phyloP scores from a whole-genome alignment of 2,888 invertebrate species.

The Operophtera brumata region DNA sequence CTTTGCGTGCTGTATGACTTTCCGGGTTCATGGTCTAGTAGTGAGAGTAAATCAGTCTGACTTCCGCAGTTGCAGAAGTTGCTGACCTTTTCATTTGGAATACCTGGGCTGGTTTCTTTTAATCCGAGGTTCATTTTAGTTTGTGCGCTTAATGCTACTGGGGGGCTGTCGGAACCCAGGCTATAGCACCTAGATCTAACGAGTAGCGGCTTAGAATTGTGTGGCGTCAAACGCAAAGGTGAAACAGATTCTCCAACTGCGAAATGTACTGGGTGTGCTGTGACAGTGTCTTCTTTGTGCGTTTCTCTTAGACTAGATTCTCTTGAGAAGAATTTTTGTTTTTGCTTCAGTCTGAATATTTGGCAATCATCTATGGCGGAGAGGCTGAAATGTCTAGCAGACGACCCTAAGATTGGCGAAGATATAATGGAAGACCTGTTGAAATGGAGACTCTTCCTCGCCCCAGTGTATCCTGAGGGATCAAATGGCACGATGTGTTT shows the following conservation, averaged over 20 bases:
- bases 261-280: constrained; percentile 80
- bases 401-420: constrained; percentile 77
- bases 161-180: constrained; percentile 80
- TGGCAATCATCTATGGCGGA: constrained; percentile 83
- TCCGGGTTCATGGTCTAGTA: constrained; percentile 79
- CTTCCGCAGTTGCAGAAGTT: constrained; percentile 86
- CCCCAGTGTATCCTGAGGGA: constrained; percentile 81
- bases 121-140: constrained; percentile 84
- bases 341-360: constrained; percentile 70
- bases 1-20: constrained; percentile 72
- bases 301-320: constrained; percentile 72
- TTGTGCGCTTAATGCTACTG: constrained; percentile 81
- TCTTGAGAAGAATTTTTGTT: constrained; percentile 68
- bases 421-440: constrained; percentile 63
- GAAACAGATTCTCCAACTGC: constrained; percentile 85
- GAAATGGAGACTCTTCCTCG: constrained; percentile 69
- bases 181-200: constrained; percentile 83
- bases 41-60: constrained; percentile 85
- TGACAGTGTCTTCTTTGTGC: constrained; percentile 61
- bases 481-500: constrained; percentile 89
- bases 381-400: constrained; percentile 85
- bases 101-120: constrained; percentile 72
- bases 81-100: constrained; percentile 57
- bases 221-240: constrained; percentile 61
- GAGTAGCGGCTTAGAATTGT: constrained; percentile 49